Evolutionary conservation across 92 coral and sea anemone genomes (phyloP).

Genomic region (Diadumene lineata): DNA sequence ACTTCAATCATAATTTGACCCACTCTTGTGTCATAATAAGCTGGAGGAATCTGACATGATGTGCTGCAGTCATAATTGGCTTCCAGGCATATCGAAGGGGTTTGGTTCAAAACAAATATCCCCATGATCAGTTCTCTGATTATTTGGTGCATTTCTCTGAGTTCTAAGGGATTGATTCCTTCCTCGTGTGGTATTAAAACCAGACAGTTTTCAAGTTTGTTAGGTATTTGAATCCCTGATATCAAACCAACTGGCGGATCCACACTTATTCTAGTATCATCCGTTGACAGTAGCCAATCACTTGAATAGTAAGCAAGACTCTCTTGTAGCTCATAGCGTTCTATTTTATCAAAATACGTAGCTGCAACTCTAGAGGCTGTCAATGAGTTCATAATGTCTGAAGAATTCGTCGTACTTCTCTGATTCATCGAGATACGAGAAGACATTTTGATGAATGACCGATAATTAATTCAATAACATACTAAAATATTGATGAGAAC

Average conservation of each 20-base stretch:
- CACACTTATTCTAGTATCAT: slow-evolving; percentile 83
- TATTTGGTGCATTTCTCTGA: slow-evolving; percentile 96
- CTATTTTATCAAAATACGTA: slow-evolving; percentile 96
- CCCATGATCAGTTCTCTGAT: slow-evolving; percentile 93
- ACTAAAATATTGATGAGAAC: slow-evolving; percentile 12
- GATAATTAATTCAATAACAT: background rate
- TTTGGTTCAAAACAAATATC: slow-evolving; percentile 82
- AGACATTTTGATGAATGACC: slow-evolving; percentile 32
- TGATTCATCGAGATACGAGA: slow-evolving; percentile 17
- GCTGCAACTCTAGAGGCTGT: slow-evolving; percentile 92
- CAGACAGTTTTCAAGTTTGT: slow-evolving; percentile 75
- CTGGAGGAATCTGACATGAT: slow-evolving; percentile 93
- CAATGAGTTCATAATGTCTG: slow-evolving; percentile 76
- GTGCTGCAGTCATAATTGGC: slow-evolving; percentile 92
- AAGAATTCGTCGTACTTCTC: slow-evolving; percentile 10
- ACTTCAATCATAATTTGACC: slow-evolving; percentile 92
- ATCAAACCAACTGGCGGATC: slow-evolving; percentile 94
- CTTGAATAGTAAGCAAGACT: slow-evolving; percentile 81
- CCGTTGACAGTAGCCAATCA: slow-evolving; percentile 94
- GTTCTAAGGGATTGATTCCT: slow-evolving; percentile 75
- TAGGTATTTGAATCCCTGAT: slow-evolving; percentile 80
- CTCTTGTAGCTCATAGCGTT: slow-evolving; percentile 95
- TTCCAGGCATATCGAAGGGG: slow-evolving; percentile 89
- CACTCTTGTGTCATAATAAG: slow-evolving; percentile 90
- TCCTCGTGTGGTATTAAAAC: slow-evolving; percentile 85